Base-by-base conservation (phyloP, 1,140 invertebrate species). In the Drosophila eugracilis region DNA sequence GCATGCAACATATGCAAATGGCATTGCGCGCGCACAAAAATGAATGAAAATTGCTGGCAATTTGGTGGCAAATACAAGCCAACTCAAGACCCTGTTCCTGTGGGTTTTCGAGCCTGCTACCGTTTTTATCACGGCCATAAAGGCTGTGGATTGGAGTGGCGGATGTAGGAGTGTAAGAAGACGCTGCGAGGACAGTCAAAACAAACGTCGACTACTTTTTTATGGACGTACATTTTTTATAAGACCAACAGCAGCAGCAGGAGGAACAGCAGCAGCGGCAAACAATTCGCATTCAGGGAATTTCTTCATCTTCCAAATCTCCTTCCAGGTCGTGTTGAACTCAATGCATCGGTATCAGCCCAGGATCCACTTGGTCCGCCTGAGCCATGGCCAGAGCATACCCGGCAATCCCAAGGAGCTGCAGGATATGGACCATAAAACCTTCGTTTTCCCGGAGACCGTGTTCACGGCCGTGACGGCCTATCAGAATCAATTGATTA, bases 321-420 rank as follows among this genome's bases (percentile, higher is more conserved):
- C 12, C 45, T 60, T 93, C 28, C 94, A 99, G 98, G 96, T 99
- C 91, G 97, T 99, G 66, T 92, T 99, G 36, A 99, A 99, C 92
- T 99, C 98, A n/a, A 99, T 99, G 98, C 98, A 99, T 94, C 97
- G 98, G 92, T 99, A 99, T 92, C 98, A 99, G 90, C 98, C 98
- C 24, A 93, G 98, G 54, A 97, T 99, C 90, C 98, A 99, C 92
- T 92, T 99, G 85, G 96, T 97, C 21, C 90, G 95, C 85, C 83
- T 95, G 90, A 92, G 94, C 78, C 93, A 95, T 88, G 95, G 96
- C 69, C 93, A 93, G 91, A 94, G 93, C 80, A 93, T 94, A 41
- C 95, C 95, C 65, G 95, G 96, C 91, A 95, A 94, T 32, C 97
- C 98, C 91, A 94, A 99, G 42, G 96, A 98, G 76, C 90, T 93